phyloP scores from a whole-genome alignment of 2,888 invertebrate genomes.

The Junonia oenone region DNA sequence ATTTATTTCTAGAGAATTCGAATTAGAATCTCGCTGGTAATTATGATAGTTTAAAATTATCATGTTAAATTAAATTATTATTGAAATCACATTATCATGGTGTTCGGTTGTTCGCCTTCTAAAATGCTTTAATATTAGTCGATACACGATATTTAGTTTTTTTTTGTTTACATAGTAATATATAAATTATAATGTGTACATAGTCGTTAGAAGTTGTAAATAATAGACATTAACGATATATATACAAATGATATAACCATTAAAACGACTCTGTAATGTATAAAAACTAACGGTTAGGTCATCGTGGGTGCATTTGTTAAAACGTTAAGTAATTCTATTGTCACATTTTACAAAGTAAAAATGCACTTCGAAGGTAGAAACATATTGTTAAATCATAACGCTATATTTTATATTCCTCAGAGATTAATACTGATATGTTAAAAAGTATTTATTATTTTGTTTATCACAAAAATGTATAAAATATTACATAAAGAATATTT shows the following conservation, averaged over 20 bases:
- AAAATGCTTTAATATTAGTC: constrained; percentile 73
- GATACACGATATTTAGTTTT: constrained; percentile 54
- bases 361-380: constrained; percentile 19
- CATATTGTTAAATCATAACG: constrained; percentile 14
- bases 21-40: constrained; percentile 7
- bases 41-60: background rate
- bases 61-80: constrained; percentile 2
- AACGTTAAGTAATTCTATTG: constrained; percentile 42
- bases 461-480: background rate
- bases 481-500: background rate
- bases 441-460: background rate
- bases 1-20: background rate
- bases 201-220: constrained; percentile 71
- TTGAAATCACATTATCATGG: constrained; percentile 35
- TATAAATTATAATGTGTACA: constrained; percentile 70
- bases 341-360: constrained; percentile 42
- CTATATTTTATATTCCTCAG: background rate
- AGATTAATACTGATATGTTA: background rate
- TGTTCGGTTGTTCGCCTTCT: constrained; percentile 74
- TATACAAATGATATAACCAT: constrained; percentile 35
- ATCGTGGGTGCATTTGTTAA: constrained; percentile 50
- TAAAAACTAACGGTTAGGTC: constrained; percentile 39
- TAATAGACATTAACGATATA: constrained; percentile 61
- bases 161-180: constrained; percentile 36
- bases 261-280: constrained; percentile 12